Evolutionary conservation across 2,888 invertebrate species (phyloP), one percentile per base, ranked within the genome.

Genomic region (Stenichneumon culpator): DNA sequence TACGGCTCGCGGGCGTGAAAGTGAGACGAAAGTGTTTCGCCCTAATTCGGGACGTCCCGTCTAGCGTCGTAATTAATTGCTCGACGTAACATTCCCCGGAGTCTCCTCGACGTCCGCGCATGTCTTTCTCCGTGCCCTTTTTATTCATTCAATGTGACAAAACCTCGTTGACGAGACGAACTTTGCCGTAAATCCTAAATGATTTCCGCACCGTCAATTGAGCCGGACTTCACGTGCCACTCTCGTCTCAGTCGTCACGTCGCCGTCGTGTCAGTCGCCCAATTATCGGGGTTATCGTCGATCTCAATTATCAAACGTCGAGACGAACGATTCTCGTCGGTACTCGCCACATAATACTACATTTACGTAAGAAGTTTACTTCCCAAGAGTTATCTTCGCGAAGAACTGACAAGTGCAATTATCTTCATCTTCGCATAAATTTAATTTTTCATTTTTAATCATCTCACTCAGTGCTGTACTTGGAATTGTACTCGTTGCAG

Each of bases 41-140:
- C 87, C 84, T 86, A 86, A 88, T 87, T 88, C 87, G 86, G 81
- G 74, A 87, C 86, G 86, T 87, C 81, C 87, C 87, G 89, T 87
- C 87, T 87, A 86, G 83, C 82, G 79, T 75, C 70, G 86, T 80
- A 87, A 90, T 90, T 91, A 91, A 90, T 90, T 90, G 88, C 88
- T 89, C 86, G 91, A 90, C 89, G 87, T 87, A 87, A 90, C 50
- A 54, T n/a, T 63, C 22, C 32, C 47, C 44, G 22, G 47, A 7
- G 28, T 69, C 73, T 72, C 50, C n/a, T 1, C 39, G 1, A 11
- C 14, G 60, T 80, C 69, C 54, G 44, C 73, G 19, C 28, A n/a
- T 25, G 32, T 54, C 25, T 14, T 73, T 25, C 44, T 63, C 68
- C 67, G 44, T 60, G 14, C 32, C 60, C 14, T 16, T 60, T 60